Evolutionary conservation across 92 coral and sea anemone genomes (phyloP).

Genomic region (Zoanthus gigantus): DNA sequence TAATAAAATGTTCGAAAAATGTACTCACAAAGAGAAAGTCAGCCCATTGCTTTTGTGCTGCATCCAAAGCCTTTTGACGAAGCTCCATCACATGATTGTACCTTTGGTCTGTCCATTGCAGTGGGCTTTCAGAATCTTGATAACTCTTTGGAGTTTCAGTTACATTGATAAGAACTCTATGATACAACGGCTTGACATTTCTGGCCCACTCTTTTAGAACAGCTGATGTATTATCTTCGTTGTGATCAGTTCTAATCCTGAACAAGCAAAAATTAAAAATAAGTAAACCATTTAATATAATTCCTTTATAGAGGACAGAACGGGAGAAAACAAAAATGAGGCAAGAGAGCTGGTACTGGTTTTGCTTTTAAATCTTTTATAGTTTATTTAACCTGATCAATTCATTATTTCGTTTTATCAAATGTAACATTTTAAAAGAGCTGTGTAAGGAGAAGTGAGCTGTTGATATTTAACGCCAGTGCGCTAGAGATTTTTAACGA

Average conservation of each 20-base stretch:
- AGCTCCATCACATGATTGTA: slow-evolving; percentile 72
- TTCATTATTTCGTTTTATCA: no score
- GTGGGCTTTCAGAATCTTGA: slow-evolving; percentile 61
- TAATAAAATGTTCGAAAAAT: neutral
- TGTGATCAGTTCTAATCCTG: slow-evolving; percentile 96
- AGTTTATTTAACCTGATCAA: no score
- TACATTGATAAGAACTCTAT: slow-evolving; percentile 81
- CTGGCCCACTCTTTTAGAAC: slow-evolving; percentile 83
- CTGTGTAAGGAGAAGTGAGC: no score
- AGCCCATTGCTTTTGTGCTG: slow-evolving; percentile 95
- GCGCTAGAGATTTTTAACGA: no score
- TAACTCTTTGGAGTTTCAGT: slow-evolving; percentile 71
- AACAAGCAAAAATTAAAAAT: neutral
- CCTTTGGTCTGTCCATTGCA: slow-evolving; percentile 82
- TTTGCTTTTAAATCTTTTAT: no score
- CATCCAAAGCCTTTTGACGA: slow-evolving; percentile 90
- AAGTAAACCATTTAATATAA: neutral
- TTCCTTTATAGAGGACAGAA: no score
- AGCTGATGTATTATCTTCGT: slow-evolving; percentile 84
- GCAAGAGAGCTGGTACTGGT: no score
- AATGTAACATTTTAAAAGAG: no score
- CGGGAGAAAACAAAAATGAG: no score
- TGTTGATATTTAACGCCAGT: no score
- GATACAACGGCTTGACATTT: slow-evolving; percentile 83
- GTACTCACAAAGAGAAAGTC: slow-evolving; percentile 92